Conservation (phyloP, 2,113 vertebrate genomes). For the Capra hircus region DNA sequence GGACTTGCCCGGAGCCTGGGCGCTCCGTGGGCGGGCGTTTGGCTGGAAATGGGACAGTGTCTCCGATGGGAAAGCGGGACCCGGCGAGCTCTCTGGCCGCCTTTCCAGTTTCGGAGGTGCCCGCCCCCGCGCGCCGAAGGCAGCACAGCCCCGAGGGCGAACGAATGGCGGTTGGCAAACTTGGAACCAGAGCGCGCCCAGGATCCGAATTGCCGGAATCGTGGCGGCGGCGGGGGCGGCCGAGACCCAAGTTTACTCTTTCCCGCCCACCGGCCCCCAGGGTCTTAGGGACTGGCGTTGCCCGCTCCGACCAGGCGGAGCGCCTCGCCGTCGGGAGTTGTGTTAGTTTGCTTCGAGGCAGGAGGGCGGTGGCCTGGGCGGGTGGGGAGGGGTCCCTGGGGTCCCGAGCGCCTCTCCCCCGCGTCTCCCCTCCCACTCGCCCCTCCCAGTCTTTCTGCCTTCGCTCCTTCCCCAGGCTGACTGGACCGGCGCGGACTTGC, state of each 20-base stretch:
- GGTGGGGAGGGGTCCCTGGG: not conserved
- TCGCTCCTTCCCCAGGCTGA: constrained; percentile 31
- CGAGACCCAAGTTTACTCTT: constrained; percentile 47
- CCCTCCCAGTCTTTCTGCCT: constrained; percentile 36
- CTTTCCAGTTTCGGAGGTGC: constrained; percentile 68
- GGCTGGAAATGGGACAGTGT: constrained; percentile 61
- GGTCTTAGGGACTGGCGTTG: not conserved
- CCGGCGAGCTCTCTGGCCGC: constrained; percentile 46
- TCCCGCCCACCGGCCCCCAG: not conserved
- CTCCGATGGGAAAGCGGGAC: constrained; percentile 65
- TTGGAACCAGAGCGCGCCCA: not conserved
- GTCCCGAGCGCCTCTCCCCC: not conserved
- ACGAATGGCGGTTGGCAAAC: constrained; percentile 51
- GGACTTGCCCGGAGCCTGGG: constrained; percentile 29
- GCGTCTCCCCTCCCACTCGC: not conserved
- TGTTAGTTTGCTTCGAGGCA: not conserved
- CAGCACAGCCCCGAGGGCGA: constrained; percentile 49
- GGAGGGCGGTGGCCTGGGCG: not conserved
- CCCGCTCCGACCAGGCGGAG: not conserved
- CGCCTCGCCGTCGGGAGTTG: not conserved
- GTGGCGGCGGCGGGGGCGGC: not conserved
- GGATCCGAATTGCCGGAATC: constrained; percentile 1
- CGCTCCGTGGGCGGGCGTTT: constrained; percentile 44
- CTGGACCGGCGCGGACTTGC: constrained; percentile 64
- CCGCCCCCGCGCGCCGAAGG: constrained; percentile 64